Evolutionary conservation across 2,797 vertebrate genomes (phyloP).

Genomic region (Staurois parvus): DNA sequence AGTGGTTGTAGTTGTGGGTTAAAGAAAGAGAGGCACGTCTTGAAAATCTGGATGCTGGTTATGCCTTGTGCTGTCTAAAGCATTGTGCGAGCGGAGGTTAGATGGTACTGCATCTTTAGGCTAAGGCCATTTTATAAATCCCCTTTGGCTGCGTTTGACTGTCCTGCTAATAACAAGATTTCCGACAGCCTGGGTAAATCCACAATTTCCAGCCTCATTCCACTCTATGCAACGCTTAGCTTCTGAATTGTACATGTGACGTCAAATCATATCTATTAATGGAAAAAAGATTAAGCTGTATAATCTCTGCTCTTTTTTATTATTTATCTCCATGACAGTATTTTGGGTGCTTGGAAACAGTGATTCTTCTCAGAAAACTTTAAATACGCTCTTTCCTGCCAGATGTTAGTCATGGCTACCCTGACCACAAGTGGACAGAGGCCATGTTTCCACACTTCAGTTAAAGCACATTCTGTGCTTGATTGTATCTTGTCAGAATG

Average conservation of each 20-base stretch:
- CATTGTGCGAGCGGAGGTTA: neutral
- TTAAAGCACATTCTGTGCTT: neutral
- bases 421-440: neutral
- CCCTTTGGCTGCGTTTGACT: conserved; percentile 53
- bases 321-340: conserved; percentile 54
- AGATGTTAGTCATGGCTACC: conserved; percentile 7
- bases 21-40: too few relatives aligned
- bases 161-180: conserved; percentile 67
- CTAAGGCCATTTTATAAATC: conserved; percentile 3
- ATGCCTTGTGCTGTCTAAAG: neutral
- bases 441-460: neutral
- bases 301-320: conserved; percentile 59
- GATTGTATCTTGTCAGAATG: neutral
- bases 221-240: conserved; percentile 67
- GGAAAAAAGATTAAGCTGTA: conserved; percentile 70
- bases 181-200: conserved; percentile 62
- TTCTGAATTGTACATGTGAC: conserved; percentile 70
- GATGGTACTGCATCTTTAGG: neutral
- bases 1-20: too few relatives aligned
- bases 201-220: conserved; percentile 66
- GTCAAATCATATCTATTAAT: conserved; percentile 72
- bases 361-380: conserved; percentile 46
- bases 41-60: too few relatives aligned
- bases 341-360: conserved; percentile 55
- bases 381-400: conserved; percentile 3